Conservation (phyloP, 2,113 vertebrate genomes). For the Odobenus rosmarus region DNA sequence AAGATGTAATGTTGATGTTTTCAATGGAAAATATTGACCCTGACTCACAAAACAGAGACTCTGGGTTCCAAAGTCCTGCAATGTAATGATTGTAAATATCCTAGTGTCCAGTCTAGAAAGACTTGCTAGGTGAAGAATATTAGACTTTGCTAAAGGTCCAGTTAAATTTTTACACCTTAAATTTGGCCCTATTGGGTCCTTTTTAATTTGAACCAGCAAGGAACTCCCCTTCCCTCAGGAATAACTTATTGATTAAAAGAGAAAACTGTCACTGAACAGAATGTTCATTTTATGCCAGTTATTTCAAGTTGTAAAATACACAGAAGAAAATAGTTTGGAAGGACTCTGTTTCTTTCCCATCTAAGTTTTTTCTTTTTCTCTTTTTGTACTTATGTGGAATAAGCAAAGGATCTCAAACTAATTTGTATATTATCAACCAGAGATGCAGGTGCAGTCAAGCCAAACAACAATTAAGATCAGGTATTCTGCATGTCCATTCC, state of each 20-base stretch:
- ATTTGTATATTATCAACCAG: background rate
- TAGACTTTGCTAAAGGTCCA: constrained; percentile 45
- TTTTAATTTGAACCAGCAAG: constrained; percentile 54
- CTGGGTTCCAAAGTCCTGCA: background rate
- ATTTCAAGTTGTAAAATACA: constrained; percentile 73
- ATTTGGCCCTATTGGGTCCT: constrained; percentile 44
- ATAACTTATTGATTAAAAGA: constrained; percentile 65
- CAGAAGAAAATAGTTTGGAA: constrained; percentile 28
- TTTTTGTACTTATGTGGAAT: background rate
- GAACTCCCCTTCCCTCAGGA: constrained; percentile 49
- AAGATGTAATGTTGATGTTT: constrained; percentile 45
- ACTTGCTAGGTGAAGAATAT: background rate
- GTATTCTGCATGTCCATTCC: constrained; percentile 11
- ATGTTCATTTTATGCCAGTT: constrained; percentile 60
- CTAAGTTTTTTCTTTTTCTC: background rate
- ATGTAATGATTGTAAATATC: background rate
- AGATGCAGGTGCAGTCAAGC: background rate
- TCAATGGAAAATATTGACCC: constrained; percentile 47
- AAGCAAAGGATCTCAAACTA: background rate
- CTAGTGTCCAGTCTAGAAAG: background rate
- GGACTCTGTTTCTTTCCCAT: constrained; percentile 2
- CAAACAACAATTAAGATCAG: constrained; percentile 43
- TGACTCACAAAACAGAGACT: background rate
- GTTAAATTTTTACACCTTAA: constrained; percentile 56
- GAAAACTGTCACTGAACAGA: constrained; percentile 44